phyloP scores from a whole-genome alignment of 2,888 invertebrate species.

The Oxycera nigricornis region DNA sequence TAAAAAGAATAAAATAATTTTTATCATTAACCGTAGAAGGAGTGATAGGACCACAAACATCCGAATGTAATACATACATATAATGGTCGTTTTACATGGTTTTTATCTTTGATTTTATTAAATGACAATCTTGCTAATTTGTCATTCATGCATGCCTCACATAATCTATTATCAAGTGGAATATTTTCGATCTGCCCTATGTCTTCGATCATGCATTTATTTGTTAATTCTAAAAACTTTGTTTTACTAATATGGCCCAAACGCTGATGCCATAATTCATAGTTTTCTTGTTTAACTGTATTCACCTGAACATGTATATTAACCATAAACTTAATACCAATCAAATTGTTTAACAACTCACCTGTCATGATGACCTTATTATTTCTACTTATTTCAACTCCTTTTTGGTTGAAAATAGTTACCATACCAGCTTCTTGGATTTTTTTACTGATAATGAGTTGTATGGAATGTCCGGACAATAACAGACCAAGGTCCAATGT shows the following conservation, averaged over 20 bases:
- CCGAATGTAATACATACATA: constrained; percentile 55
- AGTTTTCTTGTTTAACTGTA: constrained; percentile 50
- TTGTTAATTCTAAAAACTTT: constrained; percentile 35
- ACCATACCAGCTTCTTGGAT: constrained; percentile 52
- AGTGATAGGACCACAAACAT: constrained; percentile 55
- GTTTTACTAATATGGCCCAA: constrained; percentile 22
- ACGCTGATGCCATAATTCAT: constrained; percentile 45
- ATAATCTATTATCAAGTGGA: constrained; percentile 45
- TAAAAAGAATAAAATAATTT: constrained; percentile 54
- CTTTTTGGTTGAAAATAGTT: constrained; percentile 52
- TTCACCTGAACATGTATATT: constrained; percentile 48
- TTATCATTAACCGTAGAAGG: constrained; percentile 53
- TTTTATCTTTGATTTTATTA: constrained; percentile 50
- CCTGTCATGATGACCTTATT: constrained; percentile 47
- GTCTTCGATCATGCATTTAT: constrained; percentile 19
- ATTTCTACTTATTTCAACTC: constrained; percentile 45
- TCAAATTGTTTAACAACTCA: not conserved
- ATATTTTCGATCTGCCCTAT: not conserved
- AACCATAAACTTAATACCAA: not conserved
- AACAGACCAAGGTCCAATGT: constrained; percentile 50
- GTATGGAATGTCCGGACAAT: constrained; percentile 52
- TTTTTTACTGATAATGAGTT: constrained; percentile 52
- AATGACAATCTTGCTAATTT: constrained; percentile 57
- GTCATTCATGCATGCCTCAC: constrained; percentile 55
- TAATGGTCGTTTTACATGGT: constrained; percentile 52